Conservation (phyloP, 1,140 invertebrate species). For the Drosophila neocordata region DNA sequence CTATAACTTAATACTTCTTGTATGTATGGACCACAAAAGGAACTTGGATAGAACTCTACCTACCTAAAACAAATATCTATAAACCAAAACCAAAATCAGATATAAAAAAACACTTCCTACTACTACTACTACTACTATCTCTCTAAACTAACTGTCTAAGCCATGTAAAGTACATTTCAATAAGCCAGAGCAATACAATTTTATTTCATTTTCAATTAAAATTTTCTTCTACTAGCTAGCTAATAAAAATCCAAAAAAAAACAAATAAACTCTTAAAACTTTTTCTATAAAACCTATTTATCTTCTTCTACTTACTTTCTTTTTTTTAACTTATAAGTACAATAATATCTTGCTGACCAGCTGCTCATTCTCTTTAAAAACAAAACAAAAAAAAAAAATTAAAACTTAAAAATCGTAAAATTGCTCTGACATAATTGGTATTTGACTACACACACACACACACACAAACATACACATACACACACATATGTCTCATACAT, state of each 20-base stretch:
- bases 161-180: conserved; percentile 8
- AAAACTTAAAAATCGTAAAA: conserved; percentile 25
- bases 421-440: conserved; percentile 79
- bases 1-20: conserved; percentile 12
- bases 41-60: conserved; percentile 18
- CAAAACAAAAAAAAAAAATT: too few relatives aligned
- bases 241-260: neutral
- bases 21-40: conserved; percentile 7
- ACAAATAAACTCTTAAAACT: neutral
- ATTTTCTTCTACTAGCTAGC: conserved; percentile 13
- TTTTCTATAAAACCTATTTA: conserved; percentile 8
- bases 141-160: neutral
- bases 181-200: conserved; percentile 6
- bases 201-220: conserved; percentile 6
- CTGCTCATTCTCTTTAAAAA: conserved; percentile 19
- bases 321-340: neutral
- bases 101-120: neutral
- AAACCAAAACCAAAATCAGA: conserved; percentile 1
- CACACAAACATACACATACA: conserved; percentile 1
- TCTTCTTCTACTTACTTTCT: neutral
- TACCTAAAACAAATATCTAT: conserved; percentile 4
- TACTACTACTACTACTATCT: conserved; percentile 1
- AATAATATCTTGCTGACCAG: conserved; percentile 9
- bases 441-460: conserved; percentile 52
- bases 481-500: conserved; percentile 9